Conservation (phyloP, 2,888 invertebrate genomes). For the Vannuccia rotundouncinata region DNA sequence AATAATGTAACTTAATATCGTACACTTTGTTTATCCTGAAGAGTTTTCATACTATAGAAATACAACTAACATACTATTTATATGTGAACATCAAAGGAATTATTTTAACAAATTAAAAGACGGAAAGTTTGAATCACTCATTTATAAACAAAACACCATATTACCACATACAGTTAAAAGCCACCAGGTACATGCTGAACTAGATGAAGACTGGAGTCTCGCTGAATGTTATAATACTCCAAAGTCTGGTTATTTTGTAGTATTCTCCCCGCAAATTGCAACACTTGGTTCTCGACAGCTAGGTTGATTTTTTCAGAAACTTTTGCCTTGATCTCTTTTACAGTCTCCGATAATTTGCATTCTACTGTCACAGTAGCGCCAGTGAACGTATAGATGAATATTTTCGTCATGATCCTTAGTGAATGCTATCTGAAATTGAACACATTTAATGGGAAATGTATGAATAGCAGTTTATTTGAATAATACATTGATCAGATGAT, state of each 20-base stretch:
- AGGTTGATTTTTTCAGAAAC: not conserved
- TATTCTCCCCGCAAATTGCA: not conserved
- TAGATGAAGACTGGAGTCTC: not conserved
- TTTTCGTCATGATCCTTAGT: not conserved
- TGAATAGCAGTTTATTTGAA: no score
- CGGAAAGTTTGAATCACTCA: no score
- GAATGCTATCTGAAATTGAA: no score
- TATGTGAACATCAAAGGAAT: no score
- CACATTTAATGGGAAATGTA: no score
- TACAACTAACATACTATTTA: no score
- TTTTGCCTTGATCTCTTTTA: not conserved
- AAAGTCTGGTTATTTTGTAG: not conserved
- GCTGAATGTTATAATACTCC: not conserved
- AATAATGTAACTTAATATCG: no score
- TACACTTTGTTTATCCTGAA: no score
- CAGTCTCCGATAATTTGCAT: not conserved
- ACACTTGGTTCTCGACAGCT: not conserved
- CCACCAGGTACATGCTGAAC: not conserved
- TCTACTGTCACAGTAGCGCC: not conserved
- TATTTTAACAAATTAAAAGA: no score
- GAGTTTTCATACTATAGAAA: no score
- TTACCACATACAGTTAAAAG: not conserved
- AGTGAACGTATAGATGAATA: not conserved
- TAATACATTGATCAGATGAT: no score
- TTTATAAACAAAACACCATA: no score